Evolutionary conservation across 2,113 vertebrate genomes (phyloP).

Genomic region (Lampris megalopsis): DNA sequence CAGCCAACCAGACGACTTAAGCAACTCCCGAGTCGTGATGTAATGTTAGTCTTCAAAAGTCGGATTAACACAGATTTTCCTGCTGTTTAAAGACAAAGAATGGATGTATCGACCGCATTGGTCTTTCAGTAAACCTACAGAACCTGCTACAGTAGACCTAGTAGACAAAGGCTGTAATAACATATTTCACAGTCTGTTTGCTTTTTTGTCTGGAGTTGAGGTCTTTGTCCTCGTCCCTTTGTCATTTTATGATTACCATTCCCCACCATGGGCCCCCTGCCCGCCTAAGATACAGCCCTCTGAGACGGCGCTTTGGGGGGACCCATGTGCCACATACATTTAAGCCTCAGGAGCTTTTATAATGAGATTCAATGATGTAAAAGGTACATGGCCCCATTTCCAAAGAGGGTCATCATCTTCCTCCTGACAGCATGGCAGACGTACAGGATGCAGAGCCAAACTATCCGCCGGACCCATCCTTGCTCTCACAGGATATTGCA

Average conservation of each 20-base stretch:
- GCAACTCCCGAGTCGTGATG: not conserved
- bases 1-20: not conserved
- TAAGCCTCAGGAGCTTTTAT: constrained; percentile 20
- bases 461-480: constrained; percentile 7
- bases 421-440: not conserved
- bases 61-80: no score
- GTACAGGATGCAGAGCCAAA: not conserved
- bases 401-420: not conserved
- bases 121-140: not conserved
- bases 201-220: constrained; percentile 17
- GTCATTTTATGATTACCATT: not conserved
- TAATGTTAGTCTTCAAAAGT: not conserved
- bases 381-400: constrained; percentile 11
- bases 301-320: not conserved
- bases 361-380: constrained; percentile 15
- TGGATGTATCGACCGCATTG: no score
- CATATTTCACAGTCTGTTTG: constrained; percentile 35
- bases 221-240: constrained; percentile 13
- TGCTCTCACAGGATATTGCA: constrained; percentile 6
- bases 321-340: constrained; percentile 14
- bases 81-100: no score
- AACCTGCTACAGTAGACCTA: not conserved
- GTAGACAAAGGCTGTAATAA: constrained; percentile 16
- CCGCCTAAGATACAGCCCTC: not conserved
- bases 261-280: not conserved